Conservation (phyloP, 2,113 vertebrate species). For the Dicrurus megarhynchus region DNA sequence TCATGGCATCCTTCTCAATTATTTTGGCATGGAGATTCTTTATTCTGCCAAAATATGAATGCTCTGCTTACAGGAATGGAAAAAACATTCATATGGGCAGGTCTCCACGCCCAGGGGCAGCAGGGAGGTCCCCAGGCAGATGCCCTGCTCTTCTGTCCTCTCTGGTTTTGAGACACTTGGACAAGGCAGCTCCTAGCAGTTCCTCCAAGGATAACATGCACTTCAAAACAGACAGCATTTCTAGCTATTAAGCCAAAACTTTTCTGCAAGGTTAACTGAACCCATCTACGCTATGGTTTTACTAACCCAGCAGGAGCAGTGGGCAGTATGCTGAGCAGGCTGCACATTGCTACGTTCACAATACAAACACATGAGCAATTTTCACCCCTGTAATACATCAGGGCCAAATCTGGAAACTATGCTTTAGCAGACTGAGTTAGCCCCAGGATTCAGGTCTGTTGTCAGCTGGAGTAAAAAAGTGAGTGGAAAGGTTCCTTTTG, state of each 20-base stretch:
- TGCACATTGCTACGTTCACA: neutral
- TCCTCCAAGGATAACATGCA: neutral
- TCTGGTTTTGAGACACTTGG: neutral
- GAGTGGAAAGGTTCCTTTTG: neutral
- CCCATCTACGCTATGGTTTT: neutral
- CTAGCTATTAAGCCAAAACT: neutral
- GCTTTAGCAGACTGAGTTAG: neutral
- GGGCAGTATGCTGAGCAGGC: neutral
- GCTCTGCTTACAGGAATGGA: neutral
- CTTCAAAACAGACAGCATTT: neutral
- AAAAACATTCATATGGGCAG: neutral
- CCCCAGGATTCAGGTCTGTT: neutral
- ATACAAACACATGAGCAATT: neutral
- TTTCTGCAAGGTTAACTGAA: neutral
- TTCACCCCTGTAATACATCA: fast-evolving
- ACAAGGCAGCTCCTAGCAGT: neutral
- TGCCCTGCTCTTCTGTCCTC: neutral
- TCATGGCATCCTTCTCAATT: conserved; percentile 90
- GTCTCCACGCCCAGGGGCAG: neutral
- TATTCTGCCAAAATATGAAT: conserved; percentile 71
- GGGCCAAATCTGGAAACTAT: neutral
- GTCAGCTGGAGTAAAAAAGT: neutral
- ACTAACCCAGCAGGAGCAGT: neutral
- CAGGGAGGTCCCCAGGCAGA: neutral
- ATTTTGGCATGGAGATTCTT: conserved; percentile 89